Evolutionary conservation across 2,113 vertebrate genomes (phyloP).

Genomic region (Sus scrofa): DNA sequence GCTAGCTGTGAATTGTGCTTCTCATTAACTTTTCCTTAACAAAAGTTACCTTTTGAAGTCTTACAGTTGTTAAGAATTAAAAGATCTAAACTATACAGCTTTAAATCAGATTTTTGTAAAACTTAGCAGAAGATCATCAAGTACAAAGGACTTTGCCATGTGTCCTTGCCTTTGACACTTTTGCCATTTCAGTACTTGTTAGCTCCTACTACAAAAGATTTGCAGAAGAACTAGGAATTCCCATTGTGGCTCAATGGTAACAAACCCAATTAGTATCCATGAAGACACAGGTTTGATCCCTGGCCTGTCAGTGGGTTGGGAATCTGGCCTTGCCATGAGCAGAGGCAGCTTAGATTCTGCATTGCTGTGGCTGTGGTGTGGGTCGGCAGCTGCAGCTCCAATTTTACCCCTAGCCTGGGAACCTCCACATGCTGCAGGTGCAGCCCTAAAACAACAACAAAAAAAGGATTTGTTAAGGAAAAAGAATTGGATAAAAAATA

Average conservation of each 20-base stretch:
- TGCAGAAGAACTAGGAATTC: not conserved
- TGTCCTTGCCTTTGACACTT: conserved; percentile 18
- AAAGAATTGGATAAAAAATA: not conserved
- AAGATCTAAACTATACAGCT: not conserved
- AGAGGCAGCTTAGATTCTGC: no score
- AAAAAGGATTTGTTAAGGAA: not conserved
- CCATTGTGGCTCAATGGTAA: no score
- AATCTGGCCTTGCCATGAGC: no score
- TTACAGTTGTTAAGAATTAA: conserved; percentile 14
- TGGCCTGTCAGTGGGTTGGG: no score
- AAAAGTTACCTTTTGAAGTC: not conserved
- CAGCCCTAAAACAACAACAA: no score
- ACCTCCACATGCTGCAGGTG: no score
- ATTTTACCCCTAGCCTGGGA: no score
- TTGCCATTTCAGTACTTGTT: not conserved
- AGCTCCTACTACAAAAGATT: not conserved
- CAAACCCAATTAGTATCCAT: no score
- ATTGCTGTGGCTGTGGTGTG: no score
- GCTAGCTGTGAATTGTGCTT: not conserved
- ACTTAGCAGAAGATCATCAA: not conserved
- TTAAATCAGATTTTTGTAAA: not conserved
- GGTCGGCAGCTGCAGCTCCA: no score
- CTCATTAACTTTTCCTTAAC: not conserved
- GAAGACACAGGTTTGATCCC: no score
- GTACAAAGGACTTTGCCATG: not conserved